Percentiles rank a stretch among this genome's conserved stretches.
Evolutionary conservation across 2,797 vertebrate species (phyloP).

Genomic region (Potorous gilbertii): DNA sequence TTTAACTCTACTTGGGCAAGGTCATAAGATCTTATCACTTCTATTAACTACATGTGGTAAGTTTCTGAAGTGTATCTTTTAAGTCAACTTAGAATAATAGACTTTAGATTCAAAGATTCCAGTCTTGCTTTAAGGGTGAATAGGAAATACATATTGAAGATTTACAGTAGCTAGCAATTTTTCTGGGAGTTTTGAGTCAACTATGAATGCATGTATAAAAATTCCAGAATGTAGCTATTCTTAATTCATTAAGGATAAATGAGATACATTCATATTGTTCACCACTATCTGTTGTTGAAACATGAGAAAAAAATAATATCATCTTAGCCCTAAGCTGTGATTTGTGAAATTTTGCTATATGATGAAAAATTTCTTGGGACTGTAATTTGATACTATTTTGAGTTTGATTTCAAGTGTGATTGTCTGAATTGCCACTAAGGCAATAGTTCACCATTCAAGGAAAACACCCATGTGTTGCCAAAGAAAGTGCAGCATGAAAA

Average conservation of each 20-base stretch:
- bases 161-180: neutral
- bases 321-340: neutral
- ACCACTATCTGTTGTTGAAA: neutral
- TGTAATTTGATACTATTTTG: neutral
- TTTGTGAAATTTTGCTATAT: neutral
- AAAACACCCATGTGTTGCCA: neutral
- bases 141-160: neutral
- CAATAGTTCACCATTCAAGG: neutral
- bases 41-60: neutral
- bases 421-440: neutral
- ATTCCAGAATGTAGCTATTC: neutral
- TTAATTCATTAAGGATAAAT: neutral
- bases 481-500: neutral
- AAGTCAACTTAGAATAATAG: neutral
- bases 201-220: neutral
- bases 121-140: neutral
- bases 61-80: neutral
- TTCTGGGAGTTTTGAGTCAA: neutral
- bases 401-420: neutral
- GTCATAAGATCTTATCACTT: neutral
- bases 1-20: neutral
- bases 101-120: neutral
- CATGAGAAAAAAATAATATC: neutral
- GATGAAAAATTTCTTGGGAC: neutral
- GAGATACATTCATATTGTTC: neutral